These are phyloP conservation scores for Propithecus deckenii DNA, from an alignment of 2,797 vertebrate species.

Conservation along the genomic window DNA sequence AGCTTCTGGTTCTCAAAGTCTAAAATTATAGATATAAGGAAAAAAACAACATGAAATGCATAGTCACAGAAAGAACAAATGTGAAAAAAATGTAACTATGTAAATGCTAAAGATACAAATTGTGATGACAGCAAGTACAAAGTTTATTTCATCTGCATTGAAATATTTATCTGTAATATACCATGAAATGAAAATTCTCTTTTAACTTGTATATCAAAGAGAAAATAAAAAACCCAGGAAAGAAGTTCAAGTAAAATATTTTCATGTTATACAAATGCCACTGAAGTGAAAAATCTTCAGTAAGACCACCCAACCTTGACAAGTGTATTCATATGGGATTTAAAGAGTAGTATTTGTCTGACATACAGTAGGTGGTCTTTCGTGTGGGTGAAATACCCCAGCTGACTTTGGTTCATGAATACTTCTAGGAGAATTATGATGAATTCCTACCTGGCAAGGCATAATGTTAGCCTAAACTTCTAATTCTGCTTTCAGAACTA, in stretches of 20 bases:
- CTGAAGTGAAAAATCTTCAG: slow-evolving; percentile 59
- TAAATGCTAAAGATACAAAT: slow-evolving; percentile 16
- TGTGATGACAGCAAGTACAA: slow-evolving; percentile 44
- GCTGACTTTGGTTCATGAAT: slow-evolving; percentile 8
- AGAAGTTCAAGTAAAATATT: slow-evolving; percentile 66
- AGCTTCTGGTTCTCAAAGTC: background rate
- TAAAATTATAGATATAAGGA: background rate
- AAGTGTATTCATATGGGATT: slow-evolving; percentile 27
- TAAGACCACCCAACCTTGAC: slow-evolving; percentile 68
- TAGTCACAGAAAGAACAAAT: background rate
- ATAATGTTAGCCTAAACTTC: background rate
- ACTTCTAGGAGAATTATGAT: background rate
- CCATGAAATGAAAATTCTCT: slow-evolving; percentile 56
- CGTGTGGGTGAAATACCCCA: slow-evolving; percentile 58
- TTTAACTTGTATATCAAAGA: slow-evolving; percentile 71
- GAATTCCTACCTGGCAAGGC: slow-evolving; percentile 1
- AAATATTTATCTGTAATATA: slow-evolving; percentile 65
- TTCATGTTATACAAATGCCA: slow-evolving; percentile 62
- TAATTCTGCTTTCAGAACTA: background rate
- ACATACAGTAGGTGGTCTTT: slow-evolving; percentile 60
- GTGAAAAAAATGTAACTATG: background rate
- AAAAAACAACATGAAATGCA: background rate
- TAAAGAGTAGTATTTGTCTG: slow-evolving; percentile 57
- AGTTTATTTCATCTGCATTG: slow-evolving; percentile 59
- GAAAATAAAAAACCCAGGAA: slow-evolving; percentile 38